These are phyloP conservation scores for Tapirus indicus DNA, from an alignment of 2,797 vertebrate genomes.

Conservation along the genomic window DNA sequence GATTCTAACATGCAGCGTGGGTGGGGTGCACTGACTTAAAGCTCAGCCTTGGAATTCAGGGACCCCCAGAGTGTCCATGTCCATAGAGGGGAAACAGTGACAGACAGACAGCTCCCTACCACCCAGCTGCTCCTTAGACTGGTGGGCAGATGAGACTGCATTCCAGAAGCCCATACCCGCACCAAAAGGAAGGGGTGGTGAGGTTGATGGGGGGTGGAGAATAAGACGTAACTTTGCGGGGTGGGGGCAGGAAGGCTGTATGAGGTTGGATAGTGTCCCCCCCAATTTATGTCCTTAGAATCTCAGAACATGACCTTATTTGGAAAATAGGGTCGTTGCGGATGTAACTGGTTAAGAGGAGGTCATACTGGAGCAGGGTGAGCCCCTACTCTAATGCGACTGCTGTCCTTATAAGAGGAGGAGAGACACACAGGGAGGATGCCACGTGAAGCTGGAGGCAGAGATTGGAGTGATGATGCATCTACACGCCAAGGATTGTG, in stretches of 20 bases:
- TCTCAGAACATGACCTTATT: not conserved
- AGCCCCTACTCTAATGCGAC: not conserved
- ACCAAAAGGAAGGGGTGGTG: not conserved
- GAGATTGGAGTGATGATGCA: not conserved
- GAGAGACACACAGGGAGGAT: not conserved
- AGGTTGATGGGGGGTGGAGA: not conserved
- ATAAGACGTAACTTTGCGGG: not conserved
- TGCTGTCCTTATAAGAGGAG: not conserved
- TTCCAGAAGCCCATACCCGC: not conserved
- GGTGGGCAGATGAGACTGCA: not conserved
- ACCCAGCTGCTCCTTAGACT: not conserved
- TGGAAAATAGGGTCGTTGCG: not conserved
- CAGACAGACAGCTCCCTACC: not conserved
- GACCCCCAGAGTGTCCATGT: not conserved
- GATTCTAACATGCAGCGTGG: not conserved
- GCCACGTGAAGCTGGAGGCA: not conserved
- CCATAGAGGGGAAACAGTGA: not conserved
- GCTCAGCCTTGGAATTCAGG: not conserved
- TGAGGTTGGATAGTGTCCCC: not conserved
- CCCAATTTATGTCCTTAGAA: not conserved
- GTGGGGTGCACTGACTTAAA: not conserved
- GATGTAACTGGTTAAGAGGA: not conserved
- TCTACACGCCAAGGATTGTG: accelerated
- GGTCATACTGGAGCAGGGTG: not conserved
- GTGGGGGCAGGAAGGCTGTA: not conserved